phyloP scores from a whole-genome alignment of 2,797 vertebrate genomes.

The Lophius americanus region DNA sequence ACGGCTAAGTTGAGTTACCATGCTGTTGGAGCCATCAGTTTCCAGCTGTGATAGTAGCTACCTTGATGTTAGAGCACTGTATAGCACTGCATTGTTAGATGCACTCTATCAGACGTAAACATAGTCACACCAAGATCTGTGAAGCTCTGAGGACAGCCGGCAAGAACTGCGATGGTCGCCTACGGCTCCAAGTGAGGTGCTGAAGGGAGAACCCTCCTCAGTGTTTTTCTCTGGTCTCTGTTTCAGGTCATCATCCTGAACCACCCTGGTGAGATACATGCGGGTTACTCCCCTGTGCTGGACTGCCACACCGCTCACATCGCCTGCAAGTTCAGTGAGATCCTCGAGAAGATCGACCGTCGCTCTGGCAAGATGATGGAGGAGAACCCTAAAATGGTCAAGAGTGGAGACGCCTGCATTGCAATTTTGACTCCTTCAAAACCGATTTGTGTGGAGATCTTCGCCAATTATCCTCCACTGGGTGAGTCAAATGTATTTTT shows the following conservation, averaged over 20 bases:
- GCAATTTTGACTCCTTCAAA: slow-evolving; percentile 74
- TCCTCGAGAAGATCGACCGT: slow-evolving; percentile 86
- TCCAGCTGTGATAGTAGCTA: too few species aligned
- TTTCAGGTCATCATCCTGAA: slow-evolving; percentile 84
- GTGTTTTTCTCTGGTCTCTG: neutral
- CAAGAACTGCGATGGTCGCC: too few species aligned
- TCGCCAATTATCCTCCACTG: slow-evolving; percentile 76
- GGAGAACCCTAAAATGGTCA: slow-evolving; percentile 77
- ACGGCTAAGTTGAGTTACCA: too few species aligned
- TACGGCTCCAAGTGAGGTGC: too few species aligned
- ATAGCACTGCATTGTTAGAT: too few species aligned
- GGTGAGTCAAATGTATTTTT: slow-evolving; percentile 62
- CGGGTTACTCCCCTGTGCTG: slow-evolving; percentile 81
- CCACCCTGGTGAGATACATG: slow-evolving; percentile 80
- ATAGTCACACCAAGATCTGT: too few species aligned
- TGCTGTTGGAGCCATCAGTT: too few species aligned
- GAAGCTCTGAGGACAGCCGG: too few species aligned
- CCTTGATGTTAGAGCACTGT: too few species aligned
- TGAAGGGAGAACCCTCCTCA: too few species aligned
- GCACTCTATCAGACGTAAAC: too few species aligned
- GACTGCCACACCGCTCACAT: slow-evolving; percentile 85
- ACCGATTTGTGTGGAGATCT: slow-evolving; percentile 81
- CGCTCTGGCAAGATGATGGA: slow-evolving; percentile 84
- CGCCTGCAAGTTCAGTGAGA: slow-evolving; percentile 83
- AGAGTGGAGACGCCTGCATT: slow-evolving; percentile 80